These are phyloP conservation scores for Leucozona laternaria DNA, from an alignment of 2,888 invertebrate species.

Conservation along the genomic window DNA sequence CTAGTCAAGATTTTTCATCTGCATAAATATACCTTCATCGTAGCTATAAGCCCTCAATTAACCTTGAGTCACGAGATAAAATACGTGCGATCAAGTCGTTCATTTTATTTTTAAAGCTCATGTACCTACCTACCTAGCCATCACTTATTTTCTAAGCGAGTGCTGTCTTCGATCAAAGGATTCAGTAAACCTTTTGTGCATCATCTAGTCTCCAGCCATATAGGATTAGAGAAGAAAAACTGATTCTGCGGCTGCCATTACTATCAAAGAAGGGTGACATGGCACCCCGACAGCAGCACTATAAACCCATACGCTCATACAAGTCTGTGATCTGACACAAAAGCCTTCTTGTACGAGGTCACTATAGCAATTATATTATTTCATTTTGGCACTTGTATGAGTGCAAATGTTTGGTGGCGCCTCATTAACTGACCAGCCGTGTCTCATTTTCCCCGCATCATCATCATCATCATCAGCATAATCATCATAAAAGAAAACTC, in stretches of 20 bases:
- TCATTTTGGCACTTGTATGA: constrained; percentile 72
- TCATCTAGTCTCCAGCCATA: constrained; percentile 23
- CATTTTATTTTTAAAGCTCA: not conserved
- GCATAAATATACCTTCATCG: not conserved
- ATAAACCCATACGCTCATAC: constrained; percentile 34
- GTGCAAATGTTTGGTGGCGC: constrained; percentile 73
- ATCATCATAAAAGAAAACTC: constrained; percentile 61
- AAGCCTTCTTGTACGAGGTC: constrained; percentile 63
- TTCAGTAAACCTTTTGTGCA: not conserved
- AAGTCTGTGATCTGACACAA: constrained; percentile 19
- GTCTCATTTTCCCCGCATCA: constrained; percentile 67
- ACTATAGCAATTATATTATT: constrained; percentile 72
- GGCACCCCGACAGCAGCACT: not conserved
- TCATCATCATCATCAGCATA: constrained; percentile 45
- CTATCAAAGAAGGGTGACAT: not conserved
- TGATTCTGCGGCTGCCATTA: constrained; percentile 15
- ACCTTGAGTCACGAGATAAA: not conserved
- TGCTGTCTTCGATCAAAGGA: not conserved
- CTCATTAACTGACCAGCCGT: constrained; percentile 73
- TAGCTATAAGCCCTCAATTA: not conserved
- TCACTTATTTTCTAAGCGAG: not conserved
- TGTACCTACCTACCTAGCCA: not conserved
- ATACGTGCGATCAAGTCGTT: not conserved
- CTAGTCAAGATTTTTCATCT: not conserved
- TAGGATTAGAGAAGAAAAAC: constrained; percentile 24